These are phyloP conservation scores for cattle (Bos taurus) DNA, from an alignment of 2,113 vertebrate species.

Conservation along the genomic window ARS-UCD2.0 NC_037356.1:47717001-47717500, in stretches of 20 bases:
- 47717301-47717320: not conserved
- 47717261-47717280: accelerated
- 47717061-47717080: accelerated
- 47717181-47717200: not conserved
- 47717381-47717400: accelerated
- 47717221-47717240: not conserved
- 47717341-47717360: not conserved
- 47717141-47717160: accelerated
- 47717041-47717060: accelerated
- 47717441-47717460: accelerated
- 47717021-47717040: accelerated
- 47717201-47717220: not conserved
- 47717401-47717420: accelerated
- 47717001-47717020: not conserved
- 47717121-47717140: accelerated
- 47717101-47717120: accelerated
- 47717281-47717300: accelerated
- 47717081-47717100: accelerated
- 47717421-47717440: accelerated
- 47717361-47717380: not conserved
- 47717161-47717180: accelerated
- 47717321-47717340: accelerated
- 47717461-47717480: accelerated
- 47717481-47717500: accelerated
- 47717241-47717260: accelerated